Evolutionary conservation across 2,113 vertebrate species (phyloP).

Genomic region (Sinosuthora webbiana): DNA sequence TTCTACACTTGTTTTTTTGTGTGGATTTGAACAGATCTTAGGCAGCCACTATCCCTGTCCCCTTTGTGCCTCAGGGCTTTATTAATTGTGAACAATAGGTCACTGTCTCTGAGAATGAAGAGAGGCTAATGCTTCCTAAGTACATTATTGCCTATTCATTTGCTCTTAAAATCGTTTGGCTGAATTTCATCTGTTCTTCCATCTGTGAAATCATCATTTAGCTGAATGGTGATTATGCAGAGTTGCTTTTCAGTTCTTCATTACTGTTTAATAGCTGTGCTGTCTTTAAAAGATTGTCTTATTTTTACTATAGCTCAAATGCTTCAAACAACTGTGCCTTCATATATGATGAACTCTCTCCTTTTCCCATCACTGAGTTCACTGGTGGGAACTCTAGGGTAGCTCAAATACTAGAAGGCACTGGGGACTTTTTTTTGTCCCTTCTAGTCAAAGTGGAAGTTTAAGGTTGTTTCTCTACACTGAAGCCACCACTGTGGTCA

Average conservation of each 20-base stretch:
- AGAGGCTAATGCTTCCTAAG: conserved; percentile 67
- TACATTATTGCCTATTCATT: conserved; percentile 66
- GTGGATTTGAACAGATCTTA: neutral
- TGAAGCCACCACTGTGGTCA: neutral
- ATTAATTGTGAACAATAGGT: conserved; percentile 61
- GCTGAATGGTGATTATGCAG: conserved; percentile 65
- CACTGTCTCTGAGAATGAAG: conserved; percentile 58
- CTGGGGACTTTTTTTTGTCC: neutral
- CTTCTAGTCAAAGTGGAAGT: neutral
- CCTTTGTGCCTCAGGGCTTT: conserved; percentile 40
- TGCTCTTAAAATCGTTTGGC: conserved; percentile 62
- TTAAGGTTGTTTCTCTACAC: neutral
- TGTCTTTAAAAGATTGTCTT: conserved; percentile 58
- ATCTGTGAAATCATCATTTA: conserved; percentile 77
- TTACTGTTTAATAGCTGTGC: conserved; percentile 63
- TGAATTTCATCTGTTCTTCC: conserved; percentile 75
- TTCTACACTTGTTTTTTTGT: neutral
- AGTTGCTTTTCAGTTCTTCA: conserved; percentile 67
- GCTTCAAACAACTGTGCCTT: neutral
- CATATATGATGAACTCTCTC: neutral
- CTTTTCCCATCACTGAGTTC: neutral
- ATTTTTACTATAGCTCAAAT: conserved; percentile 24
- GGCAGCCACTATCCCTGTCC: neutral
- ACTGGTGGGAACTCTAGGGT: neutral
- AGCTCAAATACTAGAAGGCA: neutral